A percentile compares a stretch with the other conserved stretches of the same genome.
phyloP scores from a whole-genome alignment of 2,113 vertebrate species.

The Suricata suricatta region DNA sequence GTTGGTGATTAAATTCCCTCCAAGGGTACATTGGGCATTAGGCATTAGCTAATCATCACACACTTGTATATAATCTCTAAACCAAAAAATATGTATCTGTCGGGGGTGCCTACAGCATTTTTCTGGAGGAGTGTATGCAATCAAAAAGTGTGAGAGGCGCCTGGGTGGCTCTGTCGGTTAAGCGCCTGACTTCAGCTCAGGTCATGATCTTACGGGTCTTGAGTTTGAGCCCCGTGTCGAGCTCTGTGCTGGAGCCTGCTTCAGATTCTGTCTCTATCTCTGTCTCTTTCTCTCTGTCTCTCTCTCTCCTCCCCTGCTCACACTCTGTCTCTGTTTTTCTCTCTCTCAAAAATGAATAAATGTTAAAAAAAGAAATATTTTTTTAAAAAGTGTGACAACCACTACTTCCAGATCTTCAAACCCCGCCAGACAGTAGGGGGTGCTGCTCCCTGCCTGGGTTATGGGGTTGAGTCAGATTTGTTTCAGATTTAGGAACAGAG shows the following conservation, averaged over 20 bases:
- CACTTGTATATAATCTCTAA: not conserved
- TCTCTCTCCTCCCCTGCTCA: no score
- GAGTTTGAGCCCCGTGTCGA: no score
- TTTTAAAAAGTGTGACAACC: not conserved
- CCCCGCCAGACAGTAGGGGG: not conserved
- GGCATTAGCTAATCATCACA: not conserved
- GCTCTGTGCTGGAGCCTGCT: no score
- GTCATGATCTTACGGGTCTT: no score
- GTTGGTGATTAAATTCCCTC: no score
- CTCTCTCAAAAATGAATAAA: not conserved
- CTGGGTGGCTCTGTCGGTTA: no score
- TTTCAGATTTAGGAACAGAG: not conserved
- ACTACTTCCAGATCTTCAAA: not conserved
- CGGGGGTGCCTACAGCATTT: not conserved
- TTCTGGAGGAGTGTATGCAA: not conserved
- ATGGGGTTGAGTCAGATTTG: not conserved
- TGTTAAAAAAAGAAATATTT: no score
- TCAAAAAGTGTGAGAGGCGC: no score
- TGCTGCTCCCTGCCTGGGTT: not conserved
- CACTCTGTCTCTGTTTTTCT: no score
- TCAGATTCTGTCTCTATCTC: no score
- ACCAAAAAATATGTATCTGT: not conserved
- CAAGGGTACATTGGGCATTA: not conserved
- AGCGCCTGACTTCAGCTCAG: no score
- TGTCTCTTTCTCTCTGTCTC: no score